Conservation (phyloP, 2,113 vertebrate genomes). For the Mesitornis unicolor region DNA sequence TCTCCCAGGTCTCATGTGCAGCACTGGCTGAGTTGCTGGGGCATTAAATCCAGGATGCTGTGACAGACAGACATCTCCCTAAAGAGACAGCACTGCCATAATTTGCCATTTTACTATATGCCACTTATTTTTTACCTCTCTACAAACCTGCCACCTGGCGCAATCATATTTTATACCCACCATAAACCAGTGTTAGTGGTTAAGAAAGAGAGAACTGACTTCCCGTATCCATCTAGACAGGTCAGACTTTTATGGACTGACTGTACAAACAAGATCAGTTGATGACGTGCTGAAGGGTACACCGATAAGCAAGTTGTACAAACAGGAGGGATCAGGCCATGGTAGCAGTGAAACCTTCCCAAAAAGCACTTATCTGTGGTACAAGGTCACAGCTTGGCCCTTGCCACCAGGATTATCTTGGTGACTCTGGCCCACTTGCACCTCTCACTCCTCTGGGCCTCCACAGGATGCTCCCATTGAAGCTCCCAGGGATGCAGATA, state of each 20-base stretch:
- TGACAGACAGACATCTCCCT: neutral
- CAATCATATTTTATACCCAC: neutral
- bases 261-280: neutral
- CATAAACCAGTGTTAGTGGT: neutral
- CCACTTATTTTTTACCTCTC: neutral
- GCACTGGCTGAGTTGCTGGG: neutral
- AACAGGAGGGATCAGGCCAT: neutral
- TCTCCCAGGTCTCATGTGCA: neutral
- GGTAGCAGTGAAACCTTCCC: neutral
- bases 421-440: neutral
- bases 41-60: neutral
- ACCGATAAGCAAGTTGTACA: neutral
- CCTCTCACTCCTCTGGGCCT: neutral
- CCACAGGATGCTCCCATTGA: neutral
- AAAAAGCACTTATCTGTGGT: neutral
- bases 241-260: neutral
- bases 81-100: neutral
- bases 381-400: neutral
- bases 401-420: neutral
- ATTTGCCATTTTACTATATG: neutral
- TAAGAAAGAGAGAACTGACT: neutral
- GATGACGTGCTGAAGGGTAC: neutral
- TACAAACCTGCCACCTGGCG: neutral
- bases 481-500: neutral
- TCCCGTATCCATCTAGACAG: neutral